phyloP scores from a whole-genome alignment of 2,113 vertebrate species.

The Toxotes jaculatrix region DNA sequence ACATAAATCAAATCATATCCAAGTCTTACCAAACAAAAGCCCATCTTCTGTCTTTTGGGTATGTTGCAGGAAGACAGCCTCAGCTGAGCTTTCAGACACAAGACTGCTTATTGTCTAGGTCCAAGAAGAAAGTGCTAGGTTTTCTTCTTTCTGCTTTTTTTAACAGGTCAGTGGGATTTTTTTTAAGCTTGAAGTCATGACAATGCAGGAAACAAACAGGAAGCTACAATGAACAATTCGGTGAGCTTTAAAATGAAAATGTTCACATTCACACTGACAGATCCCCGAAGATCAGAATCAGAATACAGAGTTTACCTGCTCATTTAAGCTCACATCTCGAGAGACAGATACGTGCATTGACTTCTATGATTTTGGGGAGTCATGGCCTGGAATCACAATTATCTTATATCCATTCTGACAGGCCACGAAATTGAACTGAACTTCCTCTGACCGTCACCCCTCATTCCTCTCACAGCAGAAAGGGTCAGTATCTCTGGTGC shows the following conservation, averaged over 20 bases:
- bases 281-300: slow-evolving; percentile 44
- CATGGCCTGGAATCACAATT: slow-evolving; percentile 47
- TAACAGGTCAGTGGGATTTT: not conserved
- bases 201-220: slow-evolving; percentile 10
- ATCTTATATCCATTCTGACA: not conserved
- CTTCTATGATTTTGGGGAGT: slow-evolving; percentile 25
- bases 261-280: slow-evolving; percentile 11
- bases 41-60: not conserved
- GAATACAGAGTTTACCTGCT: slow-evolving; percentile 32
- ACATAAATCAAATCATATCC: slow-evolving; percentile 27
- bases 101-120: not conserved
- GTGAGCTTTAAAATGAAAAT: slow-evolving; percentile 31
- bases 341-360: slow-evolving; percentile 15
- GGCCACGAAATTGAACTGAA: slow-evolving; percentile 44
- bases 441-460: slow-evolving; percentile 50
- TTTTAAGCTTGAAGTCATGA: slow-evolving; percentile 4
- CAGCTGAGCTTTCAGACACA: not conserved
- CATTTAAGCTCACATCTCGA: slow-evolving; percentile 30
- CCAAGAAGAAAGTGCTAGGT: not conserved
- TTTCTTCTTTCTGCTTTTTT: not conserved
- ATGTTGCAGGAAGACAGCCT: not conserved
- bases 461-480: slow-evolving; percentile 41
- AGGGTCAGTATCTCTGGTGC: slow-evolving; percentile 38
- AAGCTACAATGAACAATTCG: slow-evolving; percentile 23
- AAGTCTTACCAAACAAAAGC: slow-evolving; percentile 9